Conservation (phyloP, 2,888 invertebrate species). For the Drosophila pseudotalamancana region DNA sequence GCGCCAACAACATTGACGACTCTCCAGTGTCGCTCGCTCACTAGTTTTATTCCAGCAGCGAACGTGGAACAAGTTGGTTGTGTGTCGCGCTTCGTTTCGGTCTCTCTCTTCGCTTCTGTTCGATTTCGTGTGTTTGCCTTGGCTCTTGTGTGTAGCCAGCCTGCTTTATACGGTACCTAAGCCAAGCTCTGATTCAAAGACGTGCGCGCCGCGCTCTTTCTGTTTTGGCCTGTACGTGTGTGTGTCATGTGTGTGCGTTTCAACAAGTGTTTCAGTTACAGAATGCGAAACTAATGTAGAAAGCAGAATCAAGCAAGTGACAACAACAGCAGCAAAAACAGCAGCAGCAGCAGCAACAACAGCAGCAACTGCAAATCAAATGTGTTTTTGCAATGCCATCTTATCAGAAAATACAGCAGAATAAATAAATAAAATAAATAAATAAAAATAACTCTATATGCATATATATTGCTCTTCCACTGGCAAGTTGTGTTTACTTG, state of each 20-base stretch:
- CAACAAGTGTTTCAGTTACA: constrained; percentile 55
- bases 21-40: constrained; percentile 24
- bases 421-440: constrained; percentile 11
- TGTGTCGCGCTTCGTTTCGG: constrained; percentile 43
- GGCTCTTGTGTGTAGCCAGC: constrained; percentile 37
- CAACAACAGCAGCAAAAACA: constrained; percentile 15
- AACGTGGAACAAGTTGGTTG: constrained; percentile 54
- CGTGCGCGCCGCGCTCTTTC: constrained; percentile 39
- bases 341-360: constrained; percentile 7
- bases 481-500: not conserved
- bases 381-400: constrained; percentile 13
- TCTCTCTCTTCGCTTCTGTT: constrained; percentile 19
- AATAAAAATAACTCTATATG: constrained; percentile 19
- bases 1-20: constrained; percentile 10
- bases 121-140: constrained; percentile 45
- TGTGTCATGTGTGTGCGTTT: constrained; percentile 28
- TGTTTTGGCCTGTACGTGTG: constrained; percentile 7
- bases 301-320: constrained; percentile 26
- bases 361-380: constrained; percentile 11
- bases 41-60: constrained; percentile 53
- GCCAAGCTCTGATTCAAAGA: constrained; percentile 46
- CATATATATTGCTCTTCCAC: not conserved
- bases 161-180: constrained; percentile 40
- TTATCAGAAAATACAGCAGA: constrained; percentile 30
- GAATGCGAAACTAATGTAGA: constrained; percentile 48